phyloP scores from a whole-genome alignment of 1,140 invertebrate species.

The Ceratosolen fusciceps region DNA sequence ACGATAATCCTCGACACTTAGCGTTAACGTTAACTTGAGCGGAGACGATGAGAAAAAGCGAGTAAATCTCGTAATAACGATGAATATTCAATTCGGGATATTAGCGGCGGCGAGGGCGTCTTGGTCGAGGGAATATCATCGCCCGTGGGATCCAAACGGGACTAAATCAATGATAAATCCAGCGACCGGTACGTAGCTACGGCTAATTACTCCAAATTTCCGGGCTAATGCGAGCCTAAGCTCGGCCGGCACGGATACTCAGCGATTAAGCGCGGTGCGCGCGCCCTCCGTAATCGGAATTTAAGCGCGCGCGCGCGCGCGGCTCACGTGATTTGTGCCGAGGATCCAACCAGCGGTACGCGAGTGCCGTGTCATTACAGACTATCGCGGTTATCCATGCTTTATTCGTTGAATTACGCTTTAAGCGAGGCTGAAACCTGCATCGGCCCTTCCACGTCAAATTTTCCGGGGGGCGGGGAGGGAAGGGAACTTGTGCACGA shows the following conservation, averaged over 20 bases:
- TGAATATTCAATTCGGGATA: background rate
- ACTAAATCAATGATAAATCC: slow-evolving; percentile 41
- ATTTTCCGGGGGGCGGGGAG: background rate
- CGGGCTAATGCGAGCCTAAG: slow-evolving; percentile 58
- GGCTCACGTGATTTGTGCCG: slow-evolving; percentile 65
- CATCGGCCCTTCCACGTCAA: background rate
- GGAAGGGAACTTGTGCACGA: too few species aligned
- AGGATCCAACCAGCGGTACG: too few species aligned
- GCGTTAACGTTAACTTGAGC: too few species aligned
- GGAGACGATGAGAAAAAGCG: too few species aligned
- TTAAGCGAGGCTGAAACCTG: slow-evolving; percentile 25
- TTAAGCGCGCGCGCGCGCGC: slow-evolving; percentile 44
- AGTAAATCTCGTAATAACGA: background rate
- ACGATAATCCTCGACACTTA: too few species aligned
- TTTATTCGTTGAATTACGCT: slow-evolving; percentile 49
- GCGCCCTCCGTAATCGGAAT: slow-evolving; percentile 43
- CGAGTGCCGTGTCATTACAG: slow-evolving; percentile 62
- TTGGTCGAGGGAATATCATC: background rate
- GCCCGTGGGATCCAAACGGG: background rate
- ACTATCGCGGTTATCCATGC: slow-evolving; percentile 68
- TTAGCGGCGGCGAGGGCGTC: background rate
- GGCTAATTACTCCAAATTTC: slow-evolving; percentile 57
- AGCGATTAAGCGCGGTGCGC: slow-evolving; percentile 29
- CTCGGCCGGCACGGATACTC: slow-evolving; percentile 52
- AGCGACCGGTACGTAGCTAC: background rate